A percentile compares a stretch with the other conserved stretches of the same genome.
Evolutionary conservation across 2,113 vertebrate genomes (phyloP).

Genomic region (Chiloscyllium plagiosum): DNA sequence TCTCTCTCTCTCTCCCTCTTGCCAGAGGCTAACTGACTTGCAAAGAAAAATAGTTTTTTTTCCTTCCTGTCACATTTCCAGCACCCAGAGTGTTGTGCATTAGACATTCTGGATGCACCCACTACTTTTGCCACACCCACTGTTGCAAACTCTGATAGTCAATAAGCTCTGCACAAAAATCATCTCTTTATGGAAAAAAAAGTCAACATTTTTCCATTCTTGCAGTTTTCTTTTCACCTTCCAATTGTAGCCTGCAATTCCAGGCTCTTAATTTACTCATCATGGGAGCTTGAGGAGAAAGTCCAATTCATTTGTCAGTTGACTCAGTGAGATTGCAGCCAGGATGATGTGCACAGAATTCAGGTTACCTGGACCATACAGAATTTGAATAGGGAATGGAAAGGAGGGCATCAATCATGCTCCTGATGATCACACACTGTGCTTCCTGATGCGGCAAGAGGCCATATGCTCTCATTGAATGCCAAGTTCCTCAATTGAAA

Average conservation of each 20-base stretch:
- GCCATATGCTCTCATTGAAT: neutral
- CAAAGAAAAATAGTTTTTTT: neutral
- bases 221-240: neutral
- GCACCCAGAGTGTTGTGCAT: neutral
- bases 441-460: neutral
- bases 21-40: neutral
- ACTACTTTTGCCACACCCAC: neutral
- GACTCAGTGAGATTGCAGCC: neutral
- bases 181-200: neutral
- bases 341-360: neutral
- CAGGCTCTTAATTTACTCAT: neutral
- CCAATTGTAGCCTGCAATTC: neutral
- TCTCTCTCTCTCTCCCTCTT: neutral
- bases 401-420: neutral
- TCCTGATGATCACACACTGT: slow-evolving; percentile 1
- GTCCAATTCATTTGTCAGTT: neutral
- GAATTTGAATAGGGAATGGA: neutral
- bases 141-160: neutral
- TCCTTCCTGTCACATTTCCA: neutral
- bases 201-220: neutral
- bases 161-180: neutral
- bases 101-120: neutral
- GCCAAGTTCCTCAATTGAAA: neutral
- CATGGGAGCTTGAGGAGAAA: neutral
- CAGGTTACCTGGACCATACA: neutral